These are phyloP conservation scores for Rhinichthys klamathensis DNA, from an alignment of 2,113 vertebrate species.

Conservation along the genomic window DNA sequence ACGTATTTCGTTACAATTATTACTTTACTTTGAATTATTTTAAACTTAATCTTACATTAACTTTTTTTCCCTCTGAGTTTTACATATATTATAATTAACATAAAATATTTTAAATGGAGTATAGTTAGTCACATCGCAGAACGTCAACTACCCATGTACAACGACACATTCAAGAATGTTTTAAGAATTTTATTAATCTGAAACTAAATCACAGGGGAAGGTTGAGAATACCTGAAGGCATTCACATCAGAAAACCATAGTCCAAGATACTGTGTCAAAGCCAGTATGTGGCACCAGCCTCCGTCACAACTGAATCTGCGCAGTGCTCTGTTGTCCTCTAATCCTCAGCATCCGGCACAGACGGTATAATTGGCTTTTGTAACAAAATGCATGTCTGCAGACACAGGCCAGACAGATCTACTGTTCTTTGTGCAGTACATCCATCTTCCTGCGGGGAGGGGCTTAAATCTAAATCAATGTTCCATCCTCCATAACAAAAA, in stretches of 20 bases:
- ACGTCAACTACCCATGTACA: not conserved
- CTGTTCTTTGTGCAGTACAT: constrained; percentile 40
- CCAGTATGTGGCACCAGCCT: constrained; percentile 19
- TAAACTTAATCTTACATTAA: not conserved
- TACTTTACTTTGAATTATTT: not conserved
- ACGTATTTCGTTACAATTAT: not conserved
- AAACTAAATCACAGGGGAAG: not conserved
- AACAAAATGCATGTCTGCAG: constrained; percentile 33
- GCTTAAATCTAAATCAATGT: constrained; percentile 44
- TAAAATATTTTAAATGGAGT: not conserved
- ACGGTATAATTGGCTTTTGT: constrained; percentile 52
- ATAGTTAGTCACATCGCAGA: not conserved
- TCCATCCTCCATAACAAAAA: constrained; percentile 31
- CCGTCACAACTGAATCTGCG: not conserved
- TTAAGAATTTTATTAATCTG: constrained; percentile 32
- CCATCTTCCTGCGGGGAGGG: constrained; percentile 32
- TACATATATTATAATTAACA: no score
- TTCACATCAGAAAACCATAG: not conserved
- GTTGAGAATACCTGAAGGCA: not conserved
- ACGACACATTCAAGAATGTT: constrained; percentile 1
- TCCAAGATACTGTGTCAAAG: constrained; percentile 9
- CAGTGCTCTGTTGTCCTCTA: constrained; percentile 42
- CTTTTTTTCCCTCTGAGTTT: not conserved
- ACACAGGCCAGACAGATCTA: constrained; percentile 31
- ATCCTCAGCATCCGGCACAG: constrained; percentile 45